Evolutionary conservation across 2,888 invertebrate species (phyloP).

Genomic region (Drosophila rubida): DNA sequence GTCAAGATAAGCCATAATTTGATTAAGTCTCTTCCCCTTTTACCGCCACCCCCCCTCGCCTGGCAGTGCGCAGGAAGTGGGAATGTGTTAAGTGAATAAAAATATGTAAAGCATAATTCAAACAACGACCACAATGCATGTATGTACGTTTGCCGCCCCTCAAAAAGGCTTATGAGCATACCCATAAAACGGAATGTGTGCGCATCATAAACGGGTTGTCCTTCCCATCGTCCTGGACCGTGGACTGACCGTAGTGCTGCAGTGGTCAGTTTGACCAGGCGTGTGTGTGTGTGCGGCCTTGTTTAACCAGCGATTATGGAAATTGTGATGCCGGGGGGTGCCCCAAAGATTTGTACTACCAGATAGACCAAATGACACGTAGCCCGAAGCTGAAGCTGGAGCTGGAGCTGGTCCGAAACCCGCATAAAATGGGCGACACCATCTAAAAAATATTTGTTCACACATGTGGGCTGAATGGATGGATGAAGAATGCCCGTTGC

Average conservation of each 20-base stretch:
- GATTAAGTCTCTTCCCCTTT: conserved; percentile 54
- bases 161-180: conserved; percentile 59
- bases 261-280: conserved; percentile 67
- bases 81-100: conserved; percentile 77
- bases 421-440: conserved; percentile 68
- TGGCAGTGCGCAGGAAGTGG: conserved; percentile 9
- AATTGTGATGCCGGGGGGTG: conserved; percentile 59
- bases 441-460: conserved; percentile 79
- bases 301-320: conserved; percentile 80
- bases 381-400: conserved; percentile 39
- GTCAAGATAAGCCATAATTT: conserved; percentile 77
- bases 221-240: not conserved
- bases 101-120: conserved; percentile 79
- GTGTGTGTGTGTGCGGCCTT: conserved; percentile 49
- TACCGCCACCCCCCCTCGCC: not conserved
- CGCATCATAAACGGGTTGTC: conserved; percentile 58
- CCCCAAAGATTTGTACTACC: conserved; percentile 59
- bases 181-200: conserved; percentile 59
- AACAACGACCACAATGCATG: conserved; percentile 49
- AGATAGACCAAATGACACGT: conserved; percentile 78
- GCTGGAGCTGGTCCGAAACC: conserved; percentile 44
- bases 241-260: not conserved
- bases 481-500: conserved; percentile 15
- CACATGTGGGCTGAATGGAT: conserved; percentile 59
- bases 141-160: not conserved